Conservation (phyloP, 2,888 invertebrate species). For the Steinernema carpocapsae region DNA sequence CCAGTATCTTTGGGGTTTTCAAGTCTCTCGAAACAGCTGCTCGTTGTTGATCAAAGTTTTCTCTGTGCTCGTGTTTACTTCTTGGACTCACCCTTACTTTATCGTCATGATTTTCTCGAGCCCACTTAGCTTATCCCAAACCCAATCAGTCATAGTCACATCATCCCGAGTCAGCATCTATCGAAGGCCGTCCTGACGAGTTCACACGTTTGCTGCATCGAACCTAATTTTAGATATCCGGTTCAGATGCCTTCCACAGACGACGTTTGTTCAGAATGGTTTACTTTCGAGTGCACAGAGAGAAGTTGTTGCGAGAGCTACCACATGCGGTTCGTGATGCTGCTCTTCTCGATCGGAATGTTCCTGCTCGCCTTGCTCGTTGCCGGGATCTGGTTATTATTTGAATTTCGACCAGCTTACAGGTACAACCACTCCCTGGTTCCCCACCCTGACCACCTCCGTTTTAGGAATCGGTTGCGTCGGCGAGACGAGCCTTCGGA, state of each 20-base stretch:
- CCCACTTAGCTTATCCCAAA: no score
- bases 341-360: conserved; percentile 46
- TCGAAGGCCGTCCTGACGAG: no score
- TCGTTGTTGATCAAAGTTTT: conserved; percentile 31
- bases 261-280: conserved; percentile 46
- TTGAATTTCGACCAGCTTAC: conserved; percentile 47
- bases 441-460: background rate
- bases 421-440: conserved; percentile 24
- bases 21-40: conserved; percentile 21
- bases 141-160: no score
- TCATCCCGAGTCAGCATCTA: no score
- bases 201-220: no score
- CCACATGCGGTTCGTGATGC: conserved; percentile 49
- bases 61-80: background rate
- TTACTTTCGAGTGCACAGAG: conserved; percentile 46
- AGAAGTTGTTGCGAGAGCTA: conserved; percentile 49
- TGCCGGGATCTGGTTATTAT: conserved; percentile 43
- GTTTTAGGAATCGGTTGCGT: conserved; percentile 20
- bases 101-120: background rate
- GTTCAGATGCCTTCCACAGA: conserved; percentile 19
- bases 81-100: background rate
- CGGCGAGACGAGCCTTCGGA: conserved; percentile 43
- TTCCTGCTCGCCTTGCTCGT: conserved; percentile 47
- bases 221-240: background rate
- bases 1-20: no score